These are phyloP conservation scores for Rhizomys pruinosus DNA, from an alignment of 2,113 vertebrate species.

Conservation along the genomic window DNA sequence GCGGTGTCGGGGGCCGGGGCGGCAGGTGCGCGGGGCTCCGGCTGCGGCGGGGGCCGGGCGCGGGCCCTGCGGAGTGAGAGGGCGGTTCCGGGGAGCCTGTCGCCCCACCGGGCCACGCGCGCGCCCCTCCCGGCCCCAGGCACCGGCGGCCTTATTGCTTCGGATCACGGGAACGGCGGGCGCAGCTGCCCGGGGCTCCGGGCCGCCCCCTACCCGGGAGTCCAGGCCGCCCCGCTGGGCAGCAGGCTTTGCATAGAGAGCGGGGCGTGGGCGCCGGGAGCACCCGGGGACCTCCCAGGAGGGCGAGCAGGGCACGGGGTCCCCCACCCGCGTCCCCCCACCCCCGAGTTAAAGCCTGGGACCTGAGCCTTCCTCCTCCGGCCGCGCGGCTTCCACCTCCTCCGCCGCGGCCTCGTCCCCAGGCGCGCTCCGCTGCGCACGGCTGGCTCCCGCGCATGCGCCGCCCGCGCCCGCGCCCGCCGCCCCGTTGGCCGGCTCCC, in stretches of 20 bases:
- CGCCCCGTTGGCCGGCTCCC: slow-evolving; percentile 88
- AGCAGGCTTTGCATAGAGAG: slow-evolving; percentile 74
- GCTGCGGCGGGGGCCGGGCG: slow-evolving; percentile 64
- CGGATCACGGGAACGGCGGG: slow-evolving; percentile 23
- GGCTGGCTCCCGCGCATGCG: slow-evolving; percentile 65
- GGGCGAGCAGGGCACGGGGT: neutral
- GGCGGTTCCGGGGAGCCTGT: slow-evolving; percentile 75
- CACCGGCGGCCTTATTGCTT: slow-evolving; percentile 79
- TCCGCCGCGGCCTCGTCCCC: slow-evolving; percentile 79
- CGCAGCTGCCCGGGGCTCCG: neutral
- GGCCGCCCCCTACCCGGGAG: too few relatives aligned
- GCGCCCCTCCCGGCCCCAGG: slow-evolving; percentile 48
- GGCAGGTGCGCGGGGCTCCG: slow-evolving; percentile 78
- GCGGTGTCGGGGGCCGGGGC: slow-evolving; percentile 69
- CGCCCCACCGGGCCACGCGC: neutral
- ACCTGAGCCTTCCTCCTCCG: slow-evolving; percentile 82
- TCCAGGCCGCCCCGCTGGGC: neutral
- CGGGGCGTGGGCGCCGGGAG: neutral
- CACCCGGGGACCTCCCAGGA: too few relatives aligned
- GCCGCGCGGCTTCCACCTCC: slow-evolving; percentile 85
- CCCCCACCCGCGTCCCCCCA: slow-evolving; percentile 61
- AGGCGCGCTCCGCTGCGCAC: slow-evolving; percentile 71
- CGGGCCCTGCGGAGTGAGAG: slow-evolving; percentile 82
- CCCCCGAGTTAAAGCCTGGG: slow-evolving; percentile 84
- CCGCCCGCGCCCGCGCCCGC: slow-evolving; percentile 76